phyloP scores from a whole-genome alignment of 2,888 invertebrate species.

The Diloba caeruleocephala region DNA sequence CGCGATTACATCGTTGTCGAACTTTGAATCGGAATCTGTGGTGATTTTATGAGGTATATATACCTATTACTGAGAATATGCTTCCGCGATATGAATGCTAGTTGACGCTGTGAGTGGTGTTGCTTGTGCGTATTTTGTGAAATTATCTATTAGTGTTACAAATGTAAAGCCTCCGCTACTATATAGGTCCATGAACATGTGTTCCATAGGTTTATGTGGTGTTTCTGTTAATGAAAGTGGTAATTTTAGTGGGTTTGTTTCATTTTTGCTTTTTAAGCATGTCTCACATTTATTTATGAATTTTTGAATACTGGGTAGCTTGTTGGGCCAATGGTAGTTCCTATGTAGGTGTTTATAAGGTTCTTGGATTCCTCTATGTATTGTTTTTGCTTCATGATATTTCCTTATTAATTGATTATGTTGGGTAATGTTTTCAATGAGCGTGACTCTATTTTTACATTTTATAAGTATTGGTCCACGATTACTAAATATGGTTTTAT shows the following conservation, averaged over 20 bases:
- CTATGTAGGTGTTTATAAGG: conserved; percentile 25
- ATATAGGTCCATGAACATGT: no score
- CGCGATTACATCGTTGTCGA: conserved; percentile 53
- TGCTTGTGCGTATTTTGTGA: conserved; percentile 54
- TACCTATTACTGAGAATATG: conserved; percentile 44
- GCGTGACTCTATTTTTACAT: no score
- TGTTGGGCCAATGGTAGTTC: conserved; percentile 33
- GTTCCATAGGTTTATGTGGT: no score
- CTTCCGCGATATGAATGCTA: conserved; percentile 48
- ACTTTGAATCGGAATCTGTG: conserved; percentile 52
- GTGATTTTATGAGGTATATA: conserved; percentile 49
- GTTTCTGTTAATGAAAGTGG: conserved; percentile 52
- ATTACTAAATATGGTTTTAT: no score
- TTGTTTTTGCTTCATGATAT: conserved; percentile 29
- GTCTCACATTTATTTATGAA: conserved; percentile 54
- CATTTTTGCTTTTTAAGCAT: conserved; percentile 54
- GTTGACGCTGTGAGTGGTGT: conserved; percentile 37
- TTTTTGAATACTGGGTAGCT: conserved; percentile 47
- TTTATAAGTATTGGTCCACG: no score
- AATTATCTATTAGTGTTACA: conserved; percentile 53
- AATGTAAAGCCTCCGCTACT: conserved; percentile 41
- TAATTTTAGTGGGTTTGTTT: conserved; percentile 51
- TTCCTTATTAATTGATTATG: conserved; percentile 14
- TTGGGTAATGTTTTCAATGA: no score
- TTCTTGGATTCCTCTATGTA: conserved; percentile 30